phyloP scores from a whole-genome alignment of 2,797 vertebrate genomes.

The Aotus griseimembra region DNA sequence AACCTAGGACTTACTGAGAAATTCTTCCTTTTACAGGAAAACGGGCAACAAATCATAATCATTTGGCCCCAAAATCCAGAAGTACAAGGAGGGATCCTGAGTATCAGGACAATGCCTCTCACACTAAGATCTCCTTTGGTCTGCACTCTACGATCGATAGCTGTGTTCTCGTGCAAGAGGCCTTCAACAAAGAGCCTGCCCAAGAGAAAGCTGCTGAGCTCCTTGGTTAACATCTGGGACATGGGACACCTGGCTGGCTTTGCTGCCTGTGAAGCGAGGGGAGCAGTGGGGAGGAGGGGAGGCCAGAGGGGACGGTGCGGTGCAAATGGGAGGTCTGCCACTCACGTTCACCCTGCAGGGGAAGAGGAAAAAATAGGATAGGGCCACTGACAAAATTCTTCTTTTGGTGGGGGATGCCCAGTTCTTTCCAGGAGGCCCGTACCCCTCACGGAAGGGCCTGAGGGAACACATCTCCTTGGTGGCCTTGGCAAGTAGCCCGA shows the following conservation, averaged over 20 bases:
- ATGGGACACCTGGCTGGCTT: not conserved
- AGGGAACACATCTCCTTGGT: not conserved
- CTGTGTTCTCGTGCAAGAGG: not conserved
- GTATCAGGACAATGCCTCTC: not conserved
- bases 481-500: not conserved
- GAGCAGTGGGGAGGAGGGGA: not conserved
- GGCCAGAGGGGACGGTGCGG: rapidly evolving
- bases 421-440: not conserved
- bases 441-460: rapidly evolving
- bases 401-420: too few relatives aligned
- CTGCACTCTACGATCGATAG: not conserved
- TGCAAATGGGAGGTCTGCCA: not conserved
- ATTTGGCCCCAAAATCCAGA: not conserved
- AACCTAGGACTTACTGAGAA: not conserved
- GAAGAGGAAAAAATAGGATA: not conserved
- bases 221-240: not conserved
- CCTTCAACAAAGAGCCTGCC: not conserved
- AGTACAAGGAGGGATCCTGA: not conserved
- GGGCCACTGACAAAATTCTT: not conserved
- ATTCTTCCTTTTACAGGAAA: not conserved
- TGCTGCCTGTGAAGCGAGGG: not conserved
- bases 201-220: too few relatives aligned
- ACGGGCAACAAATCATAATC: not conserved
- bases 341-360: too few relatives aligned
- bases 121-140: not conserved